Evolutionary conservation across 1,140 invertebrate genomes (phyloP).

Genomic region (Diabrotica undecimpunctata): DNA sequence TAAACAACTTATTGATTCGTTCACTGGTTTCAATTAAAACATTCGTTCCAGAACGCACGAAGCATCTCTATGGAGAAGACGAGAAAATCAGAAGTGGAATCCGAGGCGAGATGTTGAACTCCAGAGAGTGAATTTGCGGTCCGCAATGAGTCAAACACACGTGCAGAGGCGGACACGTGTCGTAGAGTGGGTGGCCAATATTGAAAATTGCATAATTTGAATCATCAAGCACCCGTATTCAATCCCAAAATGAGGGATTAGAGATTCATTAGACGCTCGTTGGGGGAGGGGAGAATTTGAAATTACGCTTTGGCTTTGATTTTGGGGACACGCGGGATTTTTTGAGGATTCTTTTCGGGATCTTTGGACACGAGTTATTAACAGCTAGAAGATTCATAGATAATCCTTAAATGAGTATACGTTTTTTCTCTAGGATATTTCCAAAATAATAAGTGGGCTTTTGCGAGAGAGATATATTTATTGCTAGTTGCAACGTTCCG

Average conservation of each 20-base stretch:
- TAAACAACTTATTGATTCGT: neutral
- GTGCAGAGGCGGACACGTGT: slow-evolving; percentile 48
- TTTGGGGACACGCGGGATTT: too few species aligned
- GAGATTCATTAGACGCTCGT: slow-evolving; percentile 38
- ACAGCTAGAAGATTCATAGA: too few species aligned
- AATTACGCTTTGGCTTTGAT: slow-evolving; percentile 12
- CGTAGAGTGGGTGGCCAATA: slow-evolving; percentile 50
- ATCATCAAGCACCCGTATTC: slow-evolving; percentile 45
- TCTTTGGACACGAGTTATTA: too few species aligned
- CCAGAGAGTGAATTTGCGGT: slow-evolving; percentile 46
- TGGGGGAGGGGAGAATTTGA: slow-evolving; percentile 12
- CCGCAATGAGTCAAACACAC: slow-evolving; percentile 50
- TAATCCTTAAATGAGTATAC: too few species aligned
- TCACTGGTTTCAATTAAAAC: neutral
- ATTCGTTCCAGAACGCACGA: neutral
- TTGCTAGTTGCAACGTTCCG: too few species aligned
- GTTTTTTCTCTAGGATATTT: too few species aligned
- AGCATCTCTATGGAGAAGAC: neutral
- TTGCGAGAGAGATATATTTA: too few species aligned
- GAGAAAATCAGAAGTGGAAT: slow-evolving; percentile 14
- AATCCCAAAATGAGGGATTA: slow-evolving; percentile 37
- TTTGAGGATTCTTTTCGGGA: too few species aligned
- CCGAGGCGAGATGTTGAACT: slow-evolving; percentile 4
- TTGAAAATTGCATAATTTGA: slow-evolving; percentile 52
- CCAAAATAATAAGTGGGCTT: too few species aligned